A percentile compares a stretch with the other conserved stretches of the same genome.
Evolutionary conservation across 1,140 invertebrate genomes (phyloP).

Genomic region (Bombus turneri): DNA sequence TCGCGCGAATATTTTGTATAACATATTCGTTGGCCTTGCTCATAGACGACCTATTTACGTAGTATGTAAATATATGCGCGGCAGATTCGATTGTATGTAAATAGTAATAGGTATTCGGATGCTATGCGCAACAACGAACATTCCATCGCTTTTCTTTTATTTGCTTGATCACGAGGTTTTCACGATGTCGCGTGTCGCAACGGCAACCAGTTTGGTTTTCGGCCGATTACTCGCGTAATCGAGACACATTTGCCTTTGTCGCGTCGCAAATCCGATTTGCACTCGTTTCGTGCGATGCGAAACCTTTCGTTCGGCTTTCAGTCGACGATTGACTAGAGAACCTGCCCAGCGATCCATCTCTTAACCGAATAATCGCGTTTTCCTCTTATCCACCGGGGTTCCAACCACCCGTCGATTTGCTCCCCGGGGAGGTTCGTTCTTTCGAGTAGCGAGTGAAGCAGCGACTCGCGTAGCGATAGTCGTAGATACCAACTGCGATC

Average conservation of each 20-base stretch:
- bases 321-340: conserved; percentile 8
- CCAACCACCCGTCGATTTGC: conserved; percentile 46
- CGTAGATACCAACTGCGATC: too few relatives aligned
- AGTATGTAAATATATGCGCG: conserved; percentile 68
- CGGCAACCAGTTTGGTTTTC: conserved; percentile 48
- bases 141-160: conserved; percentile 35
- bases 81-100: conserved; percentile 70
- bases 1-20: conserved; percentile 58
- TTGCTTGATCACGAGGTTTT: background rate
- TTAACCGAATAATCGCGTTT: conserved; percentile 75
- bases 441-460: background rate
- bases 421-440: conserved; percentile 49
- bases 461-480: too few relatives aligned
- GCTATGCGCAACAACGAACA: conserved; percentile 61
- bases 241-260: conserved; percentile 33
- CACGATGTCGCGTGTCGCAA: background rate
- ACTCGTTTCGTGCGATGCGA: background rate
- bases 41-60: conserved; percentile 58
- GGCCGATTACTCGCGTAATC: conserved; percentile 49
- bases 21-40: conserved; percentile 64
- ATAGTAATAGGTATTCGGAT: conserved; percentile 62
- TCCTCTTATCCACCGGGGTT: conserved; percentile 58
- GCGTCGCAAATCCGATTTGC: conserved; percentile 42
- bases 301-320: conserved; percentile 58
- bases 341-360: conserved; percentile 79